Base-by-base conservation (phyloP, 2,888 invertebrate species). In the Odontocolon sp. region DNA sequence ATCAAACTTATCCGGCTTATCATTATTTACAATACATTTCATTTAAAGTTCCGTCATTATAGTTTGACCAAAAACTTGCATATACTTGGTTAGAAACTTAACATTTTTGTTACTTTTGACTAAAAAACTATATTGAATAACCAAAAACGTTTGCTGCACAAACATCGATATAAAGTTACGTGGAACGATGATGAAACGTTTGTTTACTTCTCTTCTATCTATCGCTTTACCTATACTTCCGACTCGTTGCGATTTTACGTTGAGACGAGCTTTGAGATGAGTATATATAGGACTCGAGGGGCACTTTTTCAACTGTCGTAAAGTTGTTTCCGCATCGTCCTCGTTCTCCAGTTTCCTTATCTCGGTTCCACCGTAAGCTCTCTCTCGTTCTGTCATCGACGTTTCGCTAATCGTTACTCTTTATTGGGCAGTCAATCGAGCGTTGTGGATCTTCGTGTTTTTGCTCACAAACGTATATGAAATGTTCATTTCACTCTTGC, bases 341-440 rank as follows among this genome's bases (percentile, higher is more conserved):
- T 47, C 57, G 54, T 68, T 68, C 56, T 45, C 59, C 47, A 50
- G 47, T 69, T 69, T 47, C 38, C 59, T 69, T 69, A 69, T 69
- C 69, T 69, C 59, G 14, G 18, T 26, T 38, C 47, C 36, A 38
- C 14, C 9, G 16, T 4, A 38, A 33, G 26, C 47, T 31, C 28
- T 66, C 52, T 9, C 50, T 26, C 11, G 50, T 26, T 47, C 69
- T 28, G 68, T 68, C 68, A 68, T 68, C 68, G 68, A 59, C 59
- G 47, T 57, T 69, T 69, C 57, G 42, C 69, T 69, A 69, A 69
- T 69, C 59, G 50, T 69, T 59, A 69, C 69, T 59, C 18, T 59
- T 69, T 56, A 68, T 56, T 68, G 57, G 45, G 16, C 68, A 16
- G 33, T 31, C 68, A 23, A 31, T 31, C 40, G 56, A 45, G 45